Conservation (phyloP, 2,888 invertebrate genomes). For the Dasysyrphus albostriatus region DNA sequence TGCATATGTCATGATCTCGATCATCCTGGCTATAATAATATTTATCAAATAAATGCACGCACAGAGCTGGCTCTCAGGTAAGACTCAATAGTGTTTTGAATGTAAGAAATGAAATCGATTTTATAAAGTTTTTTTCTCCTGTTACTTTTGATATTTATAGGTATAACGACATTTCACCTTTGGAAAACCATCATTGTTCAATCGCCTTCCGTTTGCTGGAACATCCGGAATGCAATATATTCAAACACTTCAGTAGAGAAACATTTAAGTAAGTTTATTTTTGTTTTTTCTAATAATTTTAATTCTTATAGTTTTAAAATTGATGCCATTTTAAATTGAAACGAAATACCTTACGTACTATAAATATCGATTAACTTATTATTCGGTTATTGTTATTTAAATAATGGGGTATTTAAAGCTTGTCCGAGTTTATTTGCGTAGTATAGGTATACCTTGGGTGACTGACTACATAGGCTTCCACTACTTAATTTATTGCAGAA, state of each 20-base stretch:
- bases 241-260: slow-evolving; percentile 87
- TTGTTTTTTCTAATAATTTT: neutral
- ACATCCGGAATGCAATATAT: slow-evolving; percentile 91
- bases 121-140: neutral
- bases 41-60: slow-evolving; percentile 92
- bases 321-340: no score
- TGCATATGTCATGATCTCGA: slow-evolving; percentile 93
- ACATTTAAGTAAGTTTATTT: slow-evolving; percentile 85
- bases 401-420: no score
- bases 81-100: slow-evolving; percentile 22
- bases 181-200: slow-evolving; percentile 94
- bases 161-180: slow-evolving; percentile 93
- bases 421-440: no score
- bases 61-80: slow-evolving; percentile 91
- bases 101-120: neutral
- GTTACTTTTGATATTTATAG: slow-evolving; percentile 77
- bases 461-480: no score
- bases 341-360: no score
- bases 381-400: no score
- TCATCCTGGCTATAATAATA: slow-evolving; percentile 91
- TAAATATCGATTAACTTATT: no score
- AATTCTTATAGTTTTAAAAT: no score
- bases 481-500: no score
- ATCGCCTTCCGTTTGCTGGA: slow-evolving; percentile 92
- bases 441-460: no score